Base-by-base conservation (phyloP, 2,888 invertebrate genomes). In the Heliconius aoede region DNA sequence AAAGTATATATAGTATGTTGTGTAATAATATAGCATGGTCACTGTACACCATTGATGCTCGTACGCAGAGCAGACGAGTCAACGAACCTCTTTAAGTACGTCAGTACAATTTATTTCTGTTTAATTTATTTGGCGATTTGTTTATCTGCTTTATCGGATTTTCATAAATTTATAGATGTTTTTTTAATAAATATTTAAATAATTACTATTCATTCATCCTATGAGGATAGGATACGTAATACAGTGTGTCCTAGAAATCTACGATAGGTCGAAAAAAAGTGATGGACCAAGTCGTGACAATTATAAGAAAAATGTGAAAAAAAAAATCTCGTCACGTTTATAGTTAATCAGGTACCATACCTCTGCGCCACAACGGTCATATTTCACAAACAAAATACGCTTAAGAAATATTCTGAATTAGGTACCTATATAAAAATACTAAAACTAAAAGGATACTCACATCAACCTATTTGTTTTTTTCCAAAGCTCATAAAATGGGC, bases 401-500 rank as follows among this genome's bases (percentile, higher is more conserved):
- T 46, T 46, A 7, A 40, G 13, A 40, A 40, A 40, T 40, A 40
- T 40, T 11, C 13, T 40, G 13, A 51, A 51, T n/a, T n/a, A n/a
- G 21, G 5, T 24, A 58, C n/a, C 58, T 26, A n/a, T 7, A 5
- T 15, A 26, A 46, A 28, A 68, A 68, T 26, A 68, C 46, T 68
- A 13, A 69, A 55, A 69, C 51, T 30, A 30, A 51, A 51, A 69
- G 51, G 28, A 30, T 51, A 68, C 28, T 68, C 28, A 11, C 26
- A 60, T 60, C 8, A 32, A 2, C 18, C 40, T 60, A 68, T 62
- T 46, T 60, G 51, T 71, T 80, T 78, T 79, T 77, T 77, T 76
- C 74, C 62, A 73, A 81, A 76, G 68, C 67, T 76, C 80, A 79
- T 82, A 83, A 81, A 83, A 78, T 36, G 28, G 79, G 72, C 80